phyloP scores from a whole-genome alignment of 2,888 invertebrate species.

The Corbicula japonica region DNA sequence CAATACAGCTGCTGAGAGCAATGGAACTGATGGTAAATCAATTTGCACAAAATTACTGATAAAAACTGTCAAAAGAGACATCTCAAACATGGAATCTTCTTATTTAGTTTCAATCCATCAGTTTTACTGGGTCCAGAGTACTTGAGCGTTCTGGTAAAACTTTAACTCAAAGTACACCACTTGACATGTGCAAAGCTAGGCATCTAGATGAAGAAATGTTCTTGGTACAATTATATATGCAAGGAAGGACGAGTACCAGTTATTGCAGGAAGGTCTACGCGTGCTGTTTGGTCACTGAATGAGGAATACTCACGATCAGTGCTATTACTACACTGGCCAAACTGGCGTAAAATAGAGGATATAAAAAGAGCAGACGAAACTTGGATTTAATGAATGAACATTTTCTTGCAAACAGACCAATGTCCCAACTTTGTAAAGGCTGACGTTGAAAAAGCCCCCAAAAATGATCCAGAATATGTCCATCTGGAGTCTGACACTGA shows the following conservation, averaged over 20 bases:
- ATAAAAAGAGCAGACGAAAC: conserved; percentile 51
- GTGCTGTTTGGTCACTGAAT: conserved; percentile 60
- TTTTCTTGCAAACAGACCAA: conserved; percentile 40
- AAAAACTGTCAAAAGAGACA: conserved; percentile 64
- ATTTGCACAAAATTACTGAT: conserved; percentile 63
- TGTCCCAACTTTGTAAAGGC: conserved; percentile 63
- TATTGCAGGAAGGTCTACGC: conserved; percentile 29
- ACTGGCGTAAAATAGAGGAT: conserved; percentile 59
- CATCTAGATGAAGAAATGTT: conserved; percentile 42
- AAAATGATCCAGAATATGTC: conserved; percentile 2
- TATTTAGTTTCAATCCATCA: conserved; percentile 60
- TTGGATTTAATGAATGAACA: conserved; percentile 50
- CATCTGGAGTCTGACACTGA: background rate
- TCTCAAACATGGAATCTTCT: conserved; percentile 66
- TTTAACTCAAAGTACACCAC: conserved; percentile 49
- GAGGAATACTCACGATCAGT: conserved; percentile 62
- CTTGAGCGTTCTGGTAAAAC: conserved; percentile 37
- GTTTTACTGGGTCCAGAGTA: conserved; percentile 57
- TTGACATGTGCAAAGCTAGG: conserved; percentile 61
- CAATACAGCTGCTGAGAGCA: conserved; percentile 13
- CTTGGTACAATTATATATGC: conserved; percentile 57
- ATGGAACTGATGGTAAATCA: conserved; percentile 31
- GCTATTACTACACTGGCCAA: conserved; percentile 61
- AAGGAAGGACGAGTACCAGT: conserved; percentile 55
- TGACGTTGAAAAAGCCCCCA: conserved; percentile 45